Conservation (phyloP, 2,797 vertebrate genomes). For the Enteromius argenteus region DNA sequence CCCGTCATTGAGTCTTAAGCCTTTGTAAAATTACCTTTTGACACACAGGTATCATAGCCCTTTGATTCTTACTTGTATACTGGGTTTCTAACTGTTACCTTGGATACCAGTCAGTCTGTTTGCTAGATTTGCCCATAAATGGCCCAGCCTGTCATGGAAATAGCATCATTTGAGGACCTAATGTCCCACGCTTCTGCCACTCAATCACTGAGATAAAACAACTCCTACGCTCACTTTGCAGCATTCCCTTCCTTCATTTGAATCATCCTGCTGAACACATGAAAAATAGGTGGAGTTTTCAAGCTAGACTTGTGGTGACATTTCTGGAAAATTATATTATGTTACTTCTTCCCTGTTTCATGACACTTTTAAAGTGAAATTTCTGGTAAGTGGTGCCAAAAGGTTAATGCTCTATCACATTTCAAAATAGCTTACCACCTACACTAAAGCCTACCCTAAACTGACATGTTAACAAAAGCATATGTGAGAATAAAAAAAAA, state of each 20-base stretch:
- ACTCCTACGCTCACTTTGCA: conserved; percentile 21
- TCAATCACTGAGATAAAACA: conserved; percentile 56
- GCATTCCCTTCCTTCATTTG: neutral
- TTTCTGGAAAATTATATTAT: neutral
- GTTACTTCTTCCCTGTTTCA: neutral
- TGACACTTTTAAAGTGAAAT: neutral
- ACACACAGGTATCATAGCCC: conserved; percentile 1
- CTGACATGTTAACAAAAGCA: neutral
- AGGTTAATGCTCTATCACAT: neutral
- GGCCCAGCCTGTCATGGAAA: conserved; percentile 21
- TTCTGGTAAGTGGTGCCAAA: neutral
- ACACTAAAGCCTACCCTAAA: neutral
- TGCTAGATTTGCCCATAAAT: conserved; percentile 45
- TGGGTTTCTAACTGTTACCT: conserved; percentile 36
- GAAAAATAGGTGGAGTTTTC: neutral
- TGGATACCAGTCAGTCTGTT: conserved; percentile 31
- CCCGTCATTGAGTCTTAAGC: conserved; percentile 62
- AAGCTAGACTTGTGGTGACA: neutral
- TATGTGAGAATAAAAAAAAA: neutral
- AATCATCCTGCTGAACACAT: neutral
- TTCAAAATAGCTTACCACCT: neutral
- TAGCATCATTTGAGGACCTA: conserved; percentile 43
- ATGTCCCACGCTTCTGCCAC: conserved; percentile 35
- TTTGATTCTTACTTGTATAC: conserved; percentile 12
- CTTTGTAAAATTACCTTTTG: conserved; percentile 60